Percentiles rank a stretch among this genome's conserved stretches.
Evolutionary conservation across 2,888 invertebrate species (phyloP).

Genomic region (Cantharis nigra): DNA sequence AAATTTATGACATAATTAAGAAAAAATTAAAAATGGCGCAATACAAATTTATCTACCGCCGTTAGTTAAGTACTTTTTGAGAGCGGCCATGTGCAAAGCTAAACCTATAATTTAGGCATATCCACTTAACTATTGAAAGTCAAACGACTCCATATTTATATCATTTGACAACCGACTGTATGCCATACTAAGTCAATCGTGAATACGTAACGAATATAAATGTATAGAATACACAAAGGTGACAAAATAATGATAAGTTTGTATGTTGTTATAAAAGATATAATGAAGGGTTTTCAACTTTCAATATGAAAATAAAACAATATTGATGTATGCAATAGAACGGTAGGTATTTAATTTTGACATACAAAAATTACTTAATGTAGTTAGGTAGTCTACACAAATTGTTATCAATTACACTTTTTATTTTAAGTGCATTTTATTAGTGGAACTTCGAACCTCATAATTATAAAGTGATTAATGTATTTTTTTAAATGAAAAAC

Average conservation of each 20-base stretch:
- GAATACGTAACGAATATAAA: slow-evolving; percentile 34
- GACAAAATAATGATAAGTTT: slow-evolving; percentile 44
- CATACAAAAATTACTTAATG: slow-evolving; percentile 7
- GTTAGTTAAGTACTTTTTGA: slow-evolving; percentile 21
- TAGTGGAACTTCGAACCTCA: not conserved
- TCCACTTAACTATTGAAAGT: slow-evolving; percentile 29
- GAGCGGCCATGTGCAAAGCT: slow-evolving; percentile 34
- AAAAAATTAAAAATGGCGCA: slow-evolving; percentile 14
- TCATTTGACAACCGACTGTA: slow-evolving; percentile 26
- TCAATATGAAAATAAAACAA: slow-evolving; percentile 23
- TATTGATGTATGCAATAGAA: slow-evolving; percentile 35
- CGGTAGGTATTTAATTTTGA: slow-evolving; percentile 23
- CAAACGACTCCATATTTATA: slow-evolving; percentile 33
- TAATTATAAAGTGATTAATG: not conserved
- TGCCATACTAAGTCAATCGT: slow-evolving; percentile 34
- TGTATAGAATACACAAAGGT: slow-evolving; percentile 32
- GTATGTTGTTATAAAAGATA: slow-evolving; percentile 18
- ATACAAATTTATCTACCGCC: slow-evolving; percentile 10
- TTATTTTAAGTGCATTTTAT: slow-evolving; percentile 14
- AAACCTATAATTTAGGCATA: slow-evolving; percentile 31
- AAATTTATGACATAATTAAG: not conserved
- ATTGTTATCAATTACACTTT: slow-evolving; percentile 22
- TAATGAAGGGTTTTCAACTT: slow-evolving; percentile 31
- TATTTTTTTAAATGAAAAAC: not conserved
- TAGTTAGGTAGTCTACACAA: slow-evolving; percentile 3